phyloP scores from a whole-genome alignment of 2,888 invertebrate genomes.

The Pammene aurita region DNA sequence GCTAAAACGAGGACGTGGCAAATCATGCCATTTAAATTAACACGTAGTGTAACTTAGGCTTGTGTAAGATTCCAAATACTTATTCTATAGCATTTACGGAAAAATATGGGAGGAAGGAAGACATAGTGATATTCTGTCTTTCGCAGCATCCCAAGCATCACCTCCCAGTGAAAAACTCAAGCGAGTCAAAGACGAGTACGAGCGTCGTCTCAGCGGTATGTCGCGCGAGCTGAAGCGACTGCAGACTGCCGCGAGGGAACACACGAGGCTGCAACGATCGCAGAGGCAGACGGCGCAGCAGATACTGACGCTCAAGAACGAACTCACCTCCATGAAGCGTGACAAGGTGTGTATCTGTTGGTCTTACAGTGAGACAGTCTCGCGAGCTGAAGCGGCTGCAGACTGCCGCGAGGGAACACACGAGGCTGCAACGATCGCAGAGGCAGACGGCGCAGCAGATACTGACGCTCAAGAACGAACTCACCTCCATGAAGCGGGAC shows the following conservation, averaged over 20 bases:
- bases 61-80: no score
- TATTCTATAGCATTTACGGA: no score
- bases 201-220: conserved; percentile 91
- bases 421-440: no score
- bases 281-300: conserved; percentile 91
- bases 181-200: conserved; percentile 94
- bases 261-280: conserved; percentile 91
- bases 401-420: no score
- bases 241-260: conserved; percentile 94
- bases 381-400: no score
- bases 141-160: conserved; percentile 74
- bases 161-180: conserved; percentile 88
- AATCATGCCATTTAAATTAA: not conserved
- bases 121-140: no score
- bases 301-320: conserved; percentile 87
- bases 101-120: no score
- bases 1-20: no score
- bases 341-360: conserved; percentile 88
- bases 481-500: no score
- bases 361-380: not conserved
- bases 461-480: no score
- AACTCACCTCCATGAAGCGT: conserved; percentile 91
- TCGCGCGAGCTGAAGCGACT: conserved; percentile 92
- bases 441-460: no score
- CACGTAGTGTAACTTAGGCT: no score